Conservation (phyloP, 2,888 invertebrate species). For the Diachrysia chrysitis region DNA sequence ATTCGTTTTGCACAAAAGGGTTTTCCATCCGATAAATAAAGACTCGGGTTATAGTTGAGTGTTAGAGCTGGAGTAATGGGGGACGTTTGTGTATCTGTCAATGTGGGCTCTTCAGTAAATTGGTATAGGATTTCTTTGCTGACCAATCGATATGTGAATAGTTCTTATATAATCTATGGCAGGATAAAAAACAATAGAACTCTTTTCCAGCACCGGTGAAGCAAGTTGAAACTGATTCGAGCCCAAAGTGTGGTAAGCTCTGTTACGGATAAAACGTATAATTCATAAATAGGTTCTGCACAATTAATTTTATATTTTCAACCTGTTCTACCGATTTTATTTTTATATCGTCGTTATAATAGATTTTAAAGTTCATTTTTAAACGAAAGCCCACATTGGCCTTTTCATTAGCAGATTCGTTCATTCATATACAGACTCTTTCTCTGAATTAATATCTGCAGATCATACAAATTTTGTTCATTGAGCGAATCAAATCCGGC, state of each 20-base stretch:
- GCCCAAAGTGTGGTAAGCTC: too few species aligned
- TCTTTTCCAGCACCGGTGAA: not conserved
- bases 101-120: constrained; percentile 24
- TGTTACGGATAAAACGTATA: too few species aligned
- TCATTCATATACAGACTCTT: constrained; percentile 4
- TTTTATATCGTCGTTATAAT: too few species aligned
- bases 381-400: not conserved
- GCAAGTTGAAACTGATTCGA: not conserved
- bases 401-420: not conserved
- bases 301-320: too few species aligned
- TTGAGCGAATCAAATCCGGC: not conserved
- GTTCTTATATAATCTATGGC: not conserved
- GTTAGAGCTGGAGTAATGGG: constrained; percentile 51
- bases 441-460: not conserved
- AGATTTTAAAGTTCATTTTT: not conserved
- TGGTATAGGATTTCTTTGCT: constrained; percentile 20
- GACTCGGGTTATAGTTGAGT: constrained; percentile 65
- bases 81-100: constrained; percentile 32
- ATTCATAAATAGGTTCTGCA: too few species aligned
- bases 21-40: constrained; percentile 85
- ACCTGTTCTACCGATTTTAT: too few species aligned
- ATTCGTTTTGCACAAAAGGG: constrained; percentile 81
- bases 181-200: not conserved
- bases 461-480: not conserved
- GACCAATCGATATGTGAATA: not conserved